A percentile compares a stretch with the other conserved stretches of the same genome.
phyloP scores from a whole-genome alignment of 2,113 vertebrate genomes.

The Lonchura striata region DNA sequence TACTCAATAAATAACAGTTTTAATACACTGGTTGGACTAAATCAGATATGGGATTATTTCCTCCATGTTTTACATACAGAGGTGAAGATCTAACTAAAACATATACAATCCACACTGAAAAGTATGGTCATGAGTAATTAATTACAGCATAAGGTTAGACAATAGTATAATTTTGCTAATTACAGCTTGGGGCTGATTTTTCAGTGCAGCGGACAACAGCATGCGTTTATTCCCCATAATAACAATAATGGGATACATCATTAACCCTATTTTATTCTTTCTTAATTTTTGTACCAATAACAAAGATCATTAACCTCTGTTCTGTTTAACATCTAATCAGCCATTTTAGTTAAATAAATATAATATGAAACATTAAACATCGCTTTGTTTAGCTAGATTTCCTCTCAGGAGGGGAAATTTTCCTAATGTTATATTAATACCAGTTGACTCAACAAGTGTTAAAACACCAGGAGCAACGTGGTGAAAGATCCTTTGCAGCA shows the following conservation, averaged over 20 bases:
- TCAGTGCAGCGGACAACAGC: slow-evolving; percentile 58
- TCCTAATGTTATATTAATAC: slow-evolving; percentile 66
- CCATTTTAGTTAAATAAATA: slow-evolving; percentile 79
- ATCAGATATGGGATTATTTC: neutral
- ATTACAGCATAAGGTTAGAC: slow-evolving; percentile 57
- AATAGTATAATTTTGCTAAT: slow-evolving; percentile 76
- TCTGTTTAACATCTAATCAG: slow-evolving; percentile 77
- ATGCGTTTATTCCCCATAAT: slow-evolving; percentile 71
- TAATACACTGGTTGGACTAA: neutral
- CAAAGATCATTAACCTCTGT: slow-evolving; percentile 78
- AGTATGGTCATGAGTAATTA: slow-evolving; percentile 47
- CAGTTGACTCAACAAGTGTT: slow-evolving; percentile 72
- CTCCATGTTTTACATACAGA: neutral
- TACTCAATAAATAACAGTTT: neutral
- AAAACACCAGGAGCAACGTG: slow-evolving; percentile 29
- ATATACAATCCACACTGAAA: neutral
- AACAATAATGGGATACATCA: slow-evolving; percentile 76
- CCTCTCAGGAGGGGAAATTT: slow-evolving; percentile 66
- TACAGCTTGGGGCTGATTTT: slow-evolving; percentile 72
- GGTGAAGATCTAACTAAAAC: neutral
- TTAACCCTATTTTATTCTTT: slow-evolving; percentile 80
- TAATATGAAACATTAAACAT: slow-evolving; percentile 75
- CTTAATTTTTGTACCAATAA: slow-evolving; percentile 77
- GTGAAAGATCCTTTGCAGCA: slow-evolving; percentile 50
- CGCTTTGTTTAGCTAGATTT: slow-evolving; percentile 71